Base-by-base conservation (phyloP, 2,888 invertebrate species). In the Prenolepis imparis region DNA sequence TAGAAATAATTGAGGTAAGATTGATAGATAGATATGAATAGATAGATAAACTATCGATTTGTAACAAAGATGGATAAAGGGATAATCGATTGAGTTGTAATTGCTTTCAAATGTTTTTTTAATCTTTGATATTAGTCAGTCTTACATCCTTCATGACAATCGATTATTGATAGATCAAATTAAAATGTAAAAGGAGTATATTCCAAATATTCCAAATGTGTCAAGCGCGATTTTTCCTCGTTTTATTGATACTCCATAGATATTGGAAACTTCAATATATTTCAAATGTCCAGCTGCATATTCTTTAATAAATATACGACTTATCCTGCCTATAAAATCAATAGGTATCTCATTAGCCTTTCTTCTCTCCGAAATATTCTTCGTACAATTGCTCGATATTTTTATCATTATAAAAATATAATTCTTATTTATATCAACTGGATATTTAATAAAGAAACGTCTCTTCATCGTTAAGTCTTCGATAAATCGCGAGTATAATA, bases 1-100 rank as follows among this genome's bases (percentile, higher is more conserved):
- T 68, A 44, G 64, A 70, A 80, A 80, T 80, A 83, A 80, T 44
- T 18, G 3, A 24, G 8, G 24, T 21, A 63, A 39, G 12, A 77
- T 55, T 39, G 4, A 41, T 18, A 55, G 28, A 44, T 21, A 44
- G 9, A 32, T 18, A 74, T 44, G 15, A 52, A 52, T 52, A 66
- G 36, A 66, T 75, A 52, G 48, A 66, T 75, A 52, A 75, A 48
- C n/a, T n/a, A 15, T 36, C 12, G 21, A 64, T n/a, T 5, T 36
- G n/a, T 48, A 75, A 52, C 8, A 8, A 36, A 36, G 18, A n/a
- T 32, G 8, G n/a, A 32, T 24, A 57, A 12, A 67, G 39, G 0
- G 18, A 55, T 39, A 36, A 66, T 64, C 15, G n/a, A 36, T 66
- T 5, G 18, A n/a, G 67, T 52, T 52, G 1, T 52, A 52, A 67